phyloP scores from a whole-genome alignment of 2,797 vertebrate species.

The Ctenopoma kingsleyae region DNA sequence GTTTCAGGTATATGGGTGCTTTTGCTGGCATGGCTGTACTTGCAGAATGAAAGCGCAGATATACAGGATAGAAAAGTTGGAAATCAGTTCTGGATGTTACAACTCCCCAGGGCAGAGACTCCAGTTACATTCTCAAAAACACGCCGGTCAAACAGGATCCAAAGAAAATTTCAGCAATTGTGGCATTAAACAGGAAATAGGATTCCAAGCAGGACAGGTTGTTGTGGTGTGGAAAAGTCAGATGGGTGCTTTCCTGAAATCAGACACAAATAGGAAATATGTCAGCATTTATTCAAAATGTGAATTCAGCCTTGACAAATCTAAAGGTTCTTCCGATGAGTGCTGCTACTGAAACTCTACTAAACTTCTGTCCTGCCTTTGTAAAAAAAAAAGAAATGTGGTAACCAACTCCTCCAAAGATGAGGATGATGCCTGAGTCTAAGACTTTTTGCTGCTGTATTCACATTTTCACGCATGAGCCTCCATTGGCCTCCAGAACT shows the following conservation, averaged over 20 bases:
- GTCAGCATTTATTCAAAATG: conserved; percentile 45
- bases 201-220: conserved; percentile 39
- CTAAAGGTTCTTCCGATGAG: conserved; percentile 27
- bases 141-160: conserved; percentile 47
- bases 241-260: conserved; percentile 66
- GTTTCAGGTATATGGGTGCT: conserved; percentile 97
- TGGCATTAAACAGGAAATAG: conserved; percentile 64
- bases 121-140: conserved; percentile 83
- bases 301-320: conserved; percentile 34
- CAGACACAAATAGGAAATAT: conserved; percentile 60
- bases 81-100: conserved; percentile 54
- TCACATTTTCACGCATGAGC: conserved; percentile 65
- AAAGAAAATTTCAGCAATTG: conserved; percentile 51
- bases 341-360: conserved; percentile 22
- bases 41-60: conserved; percentile 44
- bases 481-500: conserved; percentile 64
- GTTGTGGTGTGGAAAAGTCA: conserved; percentile 35
- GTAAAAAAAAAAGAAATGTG: conserved; percentile 54
- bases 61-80: conserved; percentile 31
- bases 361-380: conserved; percentile 34
- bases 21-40: conserved; percentile 94
- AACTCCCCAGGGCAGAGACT: conserved; percentile 56
- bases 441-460: conserved; percentile 55
- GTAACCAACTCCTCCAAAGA: conserved; percentile 28
- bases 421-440: conserved; percentile 49